Conservation (phyloP, 2,113 vertebrate genomes). For the Chionis minor region DNA sequence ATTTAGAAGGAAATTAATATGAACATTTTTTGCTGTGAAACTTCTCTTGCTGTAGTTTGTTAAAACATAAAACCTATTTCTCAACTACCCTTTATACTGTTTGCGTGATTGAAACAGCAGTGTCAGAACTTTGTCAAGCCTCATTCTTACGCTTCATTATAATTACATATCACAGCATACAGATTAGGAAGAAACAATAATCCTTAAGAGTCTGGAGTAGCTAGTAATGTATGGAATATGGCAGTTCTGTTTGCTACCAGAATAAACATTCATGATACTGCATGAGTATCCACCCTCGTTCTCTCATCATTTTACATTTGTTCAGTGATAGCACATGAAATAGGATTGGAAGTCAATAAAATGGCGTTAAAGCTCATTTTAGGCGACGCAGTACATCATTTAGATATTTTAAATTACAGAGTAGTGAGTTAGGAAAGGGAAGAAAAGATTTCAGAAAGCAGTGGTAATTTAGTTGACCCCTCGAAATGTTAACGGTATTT, state of each 20-base stretch:
- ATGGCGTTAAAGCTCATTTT: constrained; percentile 16
- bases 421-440: constrained; percentile 8
- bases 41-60: constrained; percentile 26
- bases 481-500: background rate
- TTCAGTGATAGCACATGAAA: background rate
- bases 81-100: background rate
- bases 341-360: constrained; percentile 7
- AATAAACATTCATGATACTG: background rate
- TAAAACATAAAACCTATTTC: constrained; percentile 31
- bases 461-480: background rate
- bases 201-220: background rate
- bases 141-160: background rate
- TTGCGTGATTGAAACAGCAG: background rate
- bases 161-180: background rate
- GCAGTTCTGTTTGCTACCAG: background rate
- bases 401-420: constrained; percentile 48
- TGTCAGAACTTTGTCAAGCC: constrained; percentile 3
- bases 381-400: background rate
- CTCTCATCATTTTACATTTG: background rate
- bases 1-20: constrained; percentile 36
- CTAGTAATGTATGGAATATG: background rate
- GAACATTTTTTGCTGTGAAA: background rate
- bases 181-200: background rate
- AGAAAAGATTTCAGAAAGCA: background rate
- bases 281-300: background rate